A percentile compares a stretch with the other conserved stretches of the same genome.
phyloP scores from a whole-genome alignment of 2,797 vertebrate genomes.

The Delichon dasypus region DNA sequence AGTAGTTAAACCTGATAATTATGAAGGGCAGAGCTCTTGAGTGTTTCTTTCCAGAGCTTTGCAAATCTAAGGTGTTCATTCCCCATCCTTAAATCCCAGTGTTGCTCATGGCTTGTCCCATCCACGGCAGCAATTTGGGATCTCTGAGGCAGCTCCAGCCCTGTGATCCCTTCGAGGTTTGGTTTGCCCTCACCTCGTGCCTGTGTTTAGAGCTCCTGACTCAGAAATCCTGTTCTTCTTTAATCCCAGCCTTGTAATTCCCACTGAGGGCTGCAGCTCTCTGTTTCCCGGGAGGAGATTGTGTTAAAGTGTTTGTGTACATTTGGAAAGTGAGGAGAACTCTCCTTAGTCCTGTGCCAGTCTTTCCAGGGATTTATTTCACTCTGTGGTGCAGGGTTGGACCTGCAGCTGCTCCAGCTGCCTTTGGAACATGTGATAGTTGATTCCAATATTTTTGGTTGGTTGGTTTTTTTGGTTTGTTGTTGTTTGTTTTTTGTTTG shows the following conservation, averaged over 20 bases:
- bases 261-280: neutral
- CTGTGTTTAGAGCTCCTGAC: neutral
- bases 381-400: neutral
- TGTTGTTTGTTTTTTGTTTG: too few relatives aligned
- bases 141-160: neutral
- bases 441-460: neutral
- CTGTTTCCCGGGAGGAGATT: neutral
- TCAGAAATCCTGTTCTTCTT: neutral
- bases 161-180: neutral
- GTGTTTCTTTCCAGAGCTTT: neutral
- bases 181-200: neutral
- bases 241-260: neutral
- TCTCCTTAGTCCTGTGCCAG: fast-evolving
- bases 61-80: neutral
- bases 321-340: neutral
- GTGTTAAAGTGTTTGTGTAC: neutral
- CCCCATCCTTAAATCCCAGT: neutral
- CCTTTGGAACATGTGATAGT: neutral
- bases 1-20: neutral
- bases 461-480: too few relatives aligned
- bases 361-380: neutral
- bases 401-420: neutral
- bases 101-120: neutral
- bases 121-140: neutral
- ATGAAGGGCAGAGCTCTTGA: neutral